phyloP scores from a whole-genome alignment of 1,140 invertebrate genomes.

The Drosophila navojoa region DNA sequence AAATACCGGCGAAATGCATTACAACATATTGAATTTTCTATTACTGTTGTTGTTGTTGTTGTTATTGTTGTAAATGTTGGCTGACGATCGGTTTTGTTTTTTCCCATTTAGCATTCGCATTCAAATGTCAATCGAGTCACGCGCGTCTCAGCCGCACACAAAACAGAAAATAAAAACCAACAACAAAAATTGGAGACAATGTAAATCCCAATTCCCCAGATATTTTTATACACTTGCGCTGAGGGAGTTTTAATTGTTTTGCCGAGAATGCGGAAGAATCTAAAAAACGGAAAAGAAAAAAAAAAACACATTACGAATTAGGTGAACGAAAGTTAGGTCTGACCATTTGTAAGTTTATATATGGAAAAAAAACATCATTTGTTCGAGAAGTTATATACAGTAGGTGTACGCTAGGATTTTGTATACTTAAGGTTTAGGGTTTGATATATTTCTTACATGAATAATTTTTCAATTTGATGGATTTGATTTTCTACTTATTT shows the following conservation, averaged over 20 bases:
- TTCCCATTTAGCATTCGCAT: constrained; percentile 74
- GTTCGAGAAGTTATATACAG: too few species aligned
- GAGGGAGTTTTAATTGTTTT: constrained; percentile 28
- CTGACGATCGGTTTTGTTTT: constrained; percentile 65
- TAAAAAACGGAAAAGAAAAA: too few species aligned
- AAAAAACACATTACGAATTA: too few species aligned
- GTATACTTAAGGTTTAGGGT: too few species aligned
- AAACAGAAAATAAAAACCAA: constrained; percentile 1
- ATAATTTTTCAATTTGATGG: too few species aligned
- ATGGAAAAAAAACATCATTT: too few species aligned
- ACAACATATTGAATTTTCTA: constrained; percentile 68
- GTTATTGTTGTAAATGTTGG: constrained; percentile 29
- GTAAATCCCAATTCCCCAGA: constrained; percentile 60
- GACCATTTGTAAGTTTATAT: too few species aligned
- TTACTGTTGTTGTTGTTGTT: constrained; percentile 18
- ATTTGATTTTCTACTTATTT: too few species aligned
- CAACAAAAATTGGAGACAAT: constrained; percentile 32
- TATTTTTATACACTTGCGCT: constrained; percentile 40
- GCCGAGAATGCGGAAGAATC: not conserved
- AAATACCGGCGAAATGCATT: constrained; percentile 74
- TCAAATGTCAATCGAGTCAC: constrained; percentile 80
- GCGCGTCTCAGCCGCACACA: constrained; percentile 43
- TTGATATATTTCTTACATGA: too few species aligned
- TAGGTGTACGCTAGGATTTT: too few species aligned
- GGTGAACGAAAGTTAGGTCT: too few species aligned